phyloP scores from a whole-genome alignment of 2,113 vertebrate species.

The Varanus komodoensis region DNA sequence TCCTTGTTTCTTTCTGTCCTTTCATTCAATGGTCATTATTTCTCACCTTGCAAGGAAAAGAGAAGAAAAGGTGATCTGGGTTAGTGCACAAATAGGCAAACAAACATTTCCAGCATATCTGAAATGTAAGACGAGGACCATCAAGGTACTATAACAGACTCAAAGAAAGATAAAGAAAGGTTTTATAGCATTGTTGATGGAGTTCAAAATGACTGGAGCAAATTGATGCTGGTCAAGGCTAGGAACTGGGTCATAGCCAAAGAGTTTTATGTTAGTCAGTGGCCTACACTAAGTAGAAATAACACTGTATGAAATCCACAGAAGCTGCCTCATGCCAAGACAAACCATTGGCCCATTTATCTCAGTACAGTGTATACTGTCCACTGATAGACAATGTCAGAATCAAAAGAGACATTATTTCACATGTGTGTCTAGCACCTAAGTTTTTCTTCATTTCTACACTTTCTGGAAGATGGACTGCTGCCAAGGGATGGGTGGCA shows the following conservation, averaged over 20 bases:
- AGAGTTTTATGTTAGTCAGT: not conserved
- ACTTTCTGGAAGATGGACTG: no score
- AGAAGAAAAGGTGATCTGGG: not conserved
- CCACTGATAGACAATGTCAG: no score
- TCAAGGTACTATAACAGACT: not conserved
- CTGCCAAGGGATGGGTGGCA: no score
- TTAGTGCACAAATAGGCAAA: not conserved
- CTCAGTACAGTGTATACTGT: no score
- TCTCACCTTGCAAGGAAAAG: conserved; percentile 1
- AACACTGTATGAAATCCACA: no score
- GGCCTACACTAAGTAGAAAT: no score
- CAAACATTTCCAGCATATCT: not conserved
- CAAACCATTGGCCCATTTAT: no score
- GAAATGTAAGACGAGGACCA: not conserved
- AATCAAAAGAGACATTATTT: no score
- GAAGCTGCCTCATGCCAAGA: no score
- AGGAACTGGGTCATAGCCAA: not conserved
- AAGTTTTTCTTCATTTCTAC: no score
- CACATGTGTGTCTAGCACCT: no score
- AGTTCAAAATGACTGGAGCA: not conserved
- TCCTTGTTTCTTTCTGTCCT: conserved; percentile 8
- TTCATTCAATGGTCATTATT: not conserved
- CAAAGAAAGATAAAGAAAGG: not conserved
- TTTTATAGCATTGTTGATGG: not conserved
- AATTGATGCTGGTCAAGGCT: not conserved